Evolutionary conservation across 2,888 invertebrate genomes (phyloP).

Genomic region (Aspidapion aeneum): DNA sequence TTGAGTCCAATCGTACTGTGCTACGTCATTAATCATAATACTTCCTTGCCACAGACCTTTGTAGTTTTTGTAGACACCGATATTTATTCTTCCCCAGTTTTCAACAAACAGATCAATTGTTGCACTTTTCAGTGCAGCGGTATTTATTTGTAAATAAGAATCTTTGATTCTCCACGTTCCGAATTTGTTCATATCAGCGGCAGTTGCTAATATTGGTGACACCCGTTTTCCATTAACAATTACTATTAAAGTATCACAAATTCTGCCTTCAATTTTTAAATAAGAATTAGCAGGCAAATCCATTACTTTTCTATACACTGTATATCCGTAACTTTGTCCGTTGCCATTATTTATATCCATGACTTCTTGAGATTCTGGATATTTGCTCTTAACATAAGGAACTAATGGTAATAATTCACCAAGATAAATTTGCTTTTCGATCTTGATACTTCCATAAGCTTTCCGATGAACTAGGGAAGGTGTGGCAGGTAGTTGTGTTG

Average conservation of each 20-base stretch:
- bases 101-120: constrained; percentile 55
- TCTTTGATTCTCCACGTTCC: constrained; percentile 46
- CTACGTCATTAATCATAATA: constrained; percentile 45
- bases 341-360: constrained; percentile 49
- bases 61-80: constrained; percentile 34
- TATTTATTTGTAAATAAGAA: constrained; percentile 36
- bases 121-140: constrained; percentile 30
- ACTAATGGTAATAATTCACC: constrained; percentile 30
- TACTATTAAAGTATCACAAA: constrained; percentile 53
- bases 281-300: constrained; percentile 35
- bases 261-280: constrained; percentile 45
- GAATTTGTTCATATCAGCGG: constrained; percentile 42
- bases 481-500: constrained; percentile 53
- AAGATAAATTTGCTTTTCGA: constrained; percentile 32
- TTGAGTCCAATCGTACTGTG: constrained; percentile 46
- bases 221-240: constrained; percentile 47
- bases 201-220: constrained; percentile 39
- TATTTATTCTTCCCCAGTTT: constrained; percentile 71
- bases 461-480: constrained; percentile 68
- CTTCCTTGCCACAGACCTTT: constrained; percentile 48
- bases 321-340: constrained; percentile 56
- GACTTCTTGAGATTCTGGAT: constrained; percentile 43
- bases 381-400: constrained; percentile 22
- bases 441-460: constrained; percentile 56
- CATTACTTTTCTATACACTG: constrained; percentile 50